Evolutionary conservation across 2,113 vertebrate species (phyloP).

Genomic region (Elgaria multicarinata): DNA sequence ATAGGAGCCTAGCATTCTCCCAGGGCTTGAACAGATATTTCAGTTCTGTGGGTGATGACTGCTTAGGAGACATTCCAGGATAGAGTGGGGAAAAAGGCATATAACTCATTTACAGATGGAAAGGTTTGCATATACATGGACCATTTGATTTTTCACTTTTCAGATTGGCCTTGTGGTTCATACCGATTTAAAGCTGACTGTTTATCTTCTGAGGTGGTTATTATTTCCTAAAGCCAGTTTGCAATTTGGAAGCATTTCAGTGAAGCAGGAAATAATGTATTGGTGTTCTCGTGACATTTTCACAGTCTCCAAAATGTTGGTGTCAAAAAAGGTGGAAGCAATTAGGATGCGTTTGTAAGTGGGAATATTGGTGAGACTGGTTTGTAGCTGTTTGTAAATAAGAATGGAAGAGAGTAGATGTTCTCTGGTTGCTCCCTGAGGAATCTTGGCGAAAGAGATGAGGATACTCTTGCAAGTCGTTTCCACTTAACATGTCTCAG

Average conservation of each 20-base stretch:
- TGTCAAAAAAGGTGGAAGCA: not conserved
- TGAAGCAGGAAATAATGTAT: not conserved
- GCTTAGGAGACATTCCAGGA: not conserved
- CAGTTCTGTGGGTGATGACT: not conserved
- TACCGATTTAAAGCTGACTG: slow-evolving; percentile 7
- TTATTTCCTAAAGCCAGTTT: slow-evolving; percentile 62
- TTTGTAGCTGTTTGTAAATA: not conserved
- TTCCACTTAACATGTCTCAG: slow-evolving; percentile 1
- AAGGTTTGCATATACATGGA: slow-evolving; percentile 37
- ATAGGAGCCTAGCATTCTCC: not conserved
- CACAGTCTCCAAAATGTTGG: not conserved
- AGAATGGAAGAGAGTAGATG: not conserved
- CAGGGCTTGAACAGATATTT: not conserved
- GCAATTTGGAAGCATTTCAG: slow-evolving; percentile 42
- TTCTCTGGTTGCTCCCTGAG: not conserved
- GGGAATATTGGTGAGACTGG: not conserved
- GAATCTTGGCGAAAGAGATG: not conserved
- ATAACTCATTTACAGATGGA: slow-evolving; percentile 29
- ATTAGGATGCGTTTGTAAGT: not conserved
- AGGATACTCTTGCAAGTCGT: not conserved
- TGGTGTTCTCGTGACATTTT: not conserved
- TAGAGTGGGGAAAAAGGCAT: slow-evolving; percentile 6
- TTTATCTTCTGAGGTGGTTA: slow-evolving; percentile 47
- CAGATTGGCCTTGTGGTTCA: slow-evolving; percentile 53
- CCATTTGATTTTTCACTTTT: slow-evolving; percentile 54